phyloP scores from a whole-genome alignment of 2,797 vertebrate genomes.

The Acrossocheilus wenchowensis region DNA sequence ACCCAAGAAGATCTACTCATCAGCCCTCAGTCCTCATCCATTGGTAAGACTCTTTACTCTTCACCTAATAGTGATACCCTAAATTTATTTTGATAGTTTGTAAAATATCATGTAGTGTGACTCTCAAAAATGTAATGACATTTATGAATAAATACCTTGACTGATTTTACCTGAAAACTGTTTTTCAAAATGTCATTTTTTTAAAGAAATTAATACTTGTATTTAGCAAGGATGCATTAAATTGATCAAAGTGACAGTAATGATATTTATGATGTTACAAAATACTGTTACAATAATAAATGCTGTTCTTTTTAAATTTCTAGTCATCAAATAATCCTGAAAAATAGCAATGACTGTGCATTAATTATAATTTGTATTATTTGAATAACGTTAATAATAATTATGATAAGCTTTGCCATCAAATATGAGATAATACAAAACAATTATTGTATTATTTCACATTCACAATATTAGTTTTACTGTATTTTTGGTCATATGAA shows the following conservation, averaged over 20 bases:
- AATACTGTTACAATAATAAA: background rate
- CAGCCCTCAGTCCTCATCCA: constrained; percentile 89
- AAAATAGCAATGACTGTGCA: no score
- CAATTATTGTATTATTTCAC: background rate
- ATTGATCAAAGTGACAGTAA: background rate
- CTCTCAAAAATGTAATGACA: background rate
- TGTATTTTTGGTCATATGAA: background rate
- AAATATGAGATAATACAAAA: background rate
- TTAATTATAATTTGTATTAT: no score
- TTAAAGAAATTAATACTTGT: background rate
- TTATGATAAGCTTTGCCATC: background rate
- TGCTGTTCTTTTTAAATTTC: background rate
- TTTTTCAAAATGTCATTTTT: background rate
- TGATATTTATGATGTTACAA: background rate
- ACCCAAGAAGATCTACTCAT: constrained; percentile 87
- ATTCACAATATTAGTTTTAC: background rate
- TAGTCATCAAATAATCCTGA: background rate
- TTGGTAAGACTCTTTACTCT: constrained; percentile 72
- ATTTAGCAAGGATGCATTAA: background rate
- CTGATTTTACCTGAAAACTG: no score
- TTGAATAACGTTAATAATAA: no score
- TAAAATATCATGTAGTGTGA: background rate
- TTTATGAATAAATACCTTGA: no score
- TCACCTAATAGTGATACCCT: background rate
- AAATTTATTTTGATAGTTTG: background rate